Conservation (phyloP, 1,140 invertebrate species). For the Glossosoma conforme region DNA sequence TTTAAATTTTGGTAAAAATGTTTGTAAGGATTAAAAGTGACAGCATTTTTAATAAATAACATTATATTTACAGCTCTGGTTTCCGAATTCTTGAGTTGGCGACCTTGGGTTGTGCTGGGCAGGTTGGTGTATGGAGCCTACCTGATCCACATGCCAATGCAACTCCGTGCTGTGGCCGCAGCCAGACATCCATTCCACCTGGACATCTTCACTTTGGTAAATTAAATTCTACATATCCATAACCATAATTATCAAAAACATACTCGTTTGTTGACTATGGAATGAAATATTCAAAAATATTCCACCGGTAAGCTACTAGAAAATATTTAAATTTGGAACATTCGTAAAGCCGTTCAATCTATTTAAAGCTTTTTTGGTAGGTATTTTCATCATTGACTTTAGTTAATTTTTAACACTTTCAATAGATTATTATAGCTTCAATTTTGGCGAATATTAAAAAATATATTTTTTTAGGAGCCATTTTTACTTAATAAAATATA, state of each 20-base stretch:
- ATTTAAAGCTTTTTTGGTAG: neutral
- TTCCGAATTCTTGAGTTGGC: constrained; percentile 60
- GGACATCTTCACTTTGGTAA: constrained; percentile 29
- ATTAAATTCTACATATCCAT: neutral
- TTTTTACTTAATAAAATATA: neutral
- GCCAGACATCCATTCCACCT: constrained; percentile 43
- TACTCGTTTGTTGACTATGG: neutral
- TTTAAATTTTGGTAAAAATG: no score
- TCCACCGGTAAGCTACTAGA: neutral
- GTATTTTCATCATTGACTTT: neutral
- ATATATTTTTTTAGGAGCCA: neutral
- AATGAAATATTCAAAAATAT: neutral
- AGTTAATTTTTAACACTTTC: neutral
- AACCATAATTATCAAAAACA: neutral
- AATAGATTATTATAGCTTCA: neutral
- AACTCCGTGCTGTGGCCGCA: constrained; percentile 43
- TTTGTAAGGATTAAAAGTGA: no score
- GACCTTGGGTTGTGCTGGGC: constrained; percentile 61
- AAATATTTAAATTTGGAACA: neutral
- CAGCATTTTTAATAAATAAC: neutral
- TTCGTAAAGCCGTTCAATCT: neutral
- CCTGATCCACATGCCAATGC: constrained; percentile 52
- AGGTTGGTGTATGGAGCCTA: constrained; percentile 69
- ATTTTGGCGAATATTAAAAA: neutral
- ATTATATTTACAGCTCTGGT: constrained; percentile 49